Evolutionary conservation across 2,888 invertebrate genomes (phyloP).

Genomic region (Eledona agricola): DNA sequence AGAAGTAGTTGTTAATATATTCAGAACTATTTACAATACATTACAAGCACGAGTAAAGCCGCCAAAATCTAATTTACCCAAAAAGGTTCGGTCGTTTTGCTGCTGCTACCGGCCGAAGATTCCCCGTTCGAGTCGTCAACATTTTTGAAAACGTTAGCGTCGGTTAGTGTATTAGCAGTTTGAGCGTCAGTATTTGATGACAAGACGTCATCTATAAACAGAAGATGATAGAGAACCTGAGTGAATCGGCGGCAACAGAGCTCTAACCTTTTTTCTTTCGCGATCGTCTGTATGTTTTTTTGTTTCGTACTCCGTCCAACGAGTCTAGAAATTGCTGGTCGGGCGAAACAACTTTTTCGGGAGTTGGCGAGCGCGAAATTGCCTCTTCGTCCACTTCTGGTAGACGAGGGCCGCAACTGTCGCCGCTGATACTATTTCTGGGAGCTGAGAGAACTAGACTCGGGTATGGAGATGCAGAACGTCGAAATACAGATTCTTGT

Average conservation of each 20-base stretch:
- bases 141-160: slow-evolving; percentile 34
- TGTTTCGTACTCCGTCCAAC: slow-evolving; percentile 72
- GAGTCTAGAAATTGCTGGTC: slow-evolving; percentile 65
- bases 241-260: slow-evolving; percentile 3
- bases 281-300: slow-evolving; percentile 41
- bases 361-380: slow-evolving; percentile 53
- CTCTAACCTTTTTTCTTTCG: slow-evolving; percentile 39
- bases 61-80: slow-evolving; percentile 47
- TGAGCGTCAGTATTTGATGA: slow-evolving; percentile 34
- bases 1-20: slow-evolving; percentile 20
- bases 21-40: too few relatives aligned
- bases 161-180: slow-evolving; percentile 39
- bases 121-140: slow-evolving; percentile 23
- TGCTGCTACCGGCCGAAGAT: slow-evolving; percentile 28
- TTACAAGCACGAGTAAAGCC: too few relatives aligned
- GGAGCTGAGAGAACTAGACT: slow-evolving; percentile 49
- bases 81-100: slow-evolving; percentile 45
- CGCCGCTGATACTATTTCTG: slow-evolving; percentile 57
- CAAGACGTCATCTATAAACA: slow-evolving; percentile 35
- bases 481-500: slow-evolving; percentile 38
- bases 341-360: slow-evolving; percentile 40
- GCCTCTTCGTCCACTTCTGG: slow-evolving; percentile 64
- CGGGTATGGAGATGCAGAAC: slow-evolving; percentile 56
- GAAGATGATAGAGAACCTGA: slow-evolving; percentile 7
- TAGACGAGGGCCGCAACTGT: slow-evolving; percentile 55